These are phyloP conservation scores for Zophobas morio DNA, from an alignment of 1,140 invertebrate genomes.

Conservation along the genomic window DNA sequence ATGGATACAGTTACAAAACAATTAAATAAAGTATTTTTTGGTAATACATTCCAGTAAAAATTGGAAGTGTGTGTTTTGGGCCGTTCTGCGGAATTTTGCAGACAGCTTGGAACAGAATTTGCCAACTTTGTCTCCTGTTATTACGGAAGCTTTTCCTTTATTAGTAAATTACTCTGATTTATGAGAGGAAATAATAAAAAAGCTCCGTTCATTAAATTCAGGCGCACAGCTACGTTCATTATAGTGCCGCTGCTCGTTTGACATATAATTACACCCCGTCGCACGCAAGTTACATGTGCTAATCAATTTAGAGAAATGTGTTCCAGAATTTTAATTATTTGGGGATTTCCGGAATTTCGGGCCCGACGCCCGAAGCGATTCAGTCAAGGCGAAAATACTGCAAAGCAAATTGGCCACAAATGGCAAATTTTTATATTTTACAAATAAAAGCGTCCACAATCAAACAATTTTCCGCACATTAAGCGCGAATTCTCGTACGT, in stretches of 20 bases:
- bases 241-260: constrained; percentile 17
- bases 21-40: too few relatives aligned
- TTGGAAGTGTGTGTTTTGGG: too few relatives aligned
- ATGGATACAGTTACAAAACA: too few relatives aligned
- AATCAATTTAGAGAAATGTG: constrained; percentile 11
- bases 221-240: not conserved
- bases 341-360: not conserved
- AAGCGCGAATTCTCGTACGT: constrained; percentile 1
- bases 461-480: constrained; percentile 26
- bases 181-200: constrained; percentile 21
- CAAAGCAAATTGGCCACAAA: constrained; percentile 1
- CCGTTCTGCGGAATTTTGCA: too few relatives aligned
- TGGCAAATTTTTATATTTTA: constrained; percentile 17
- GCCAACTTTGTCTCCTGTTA: not conserved
- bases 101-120: too few relatives aligned
- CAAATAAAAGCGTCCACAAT: constrained; percentile 8
- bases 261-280: constrained; percentile 7
- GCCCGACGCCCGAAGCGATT: too few relatives aligned
- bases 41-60: too few relatives aligned
- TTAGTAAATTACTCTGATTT: constrained; percentile 23
- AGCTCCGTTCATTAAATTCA: constrained; percentile 17
- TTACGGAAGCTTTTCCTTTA: too few relatives aligned
- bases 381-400: not conserved
- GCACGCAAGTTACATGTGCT: constrained; percentile 20
- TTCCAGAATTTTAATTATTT: not conserved